Evolutionary conservation across 2,888 invertebrate genomes (phyloP).

Genomic region (Noctua pronuba): DNA sequence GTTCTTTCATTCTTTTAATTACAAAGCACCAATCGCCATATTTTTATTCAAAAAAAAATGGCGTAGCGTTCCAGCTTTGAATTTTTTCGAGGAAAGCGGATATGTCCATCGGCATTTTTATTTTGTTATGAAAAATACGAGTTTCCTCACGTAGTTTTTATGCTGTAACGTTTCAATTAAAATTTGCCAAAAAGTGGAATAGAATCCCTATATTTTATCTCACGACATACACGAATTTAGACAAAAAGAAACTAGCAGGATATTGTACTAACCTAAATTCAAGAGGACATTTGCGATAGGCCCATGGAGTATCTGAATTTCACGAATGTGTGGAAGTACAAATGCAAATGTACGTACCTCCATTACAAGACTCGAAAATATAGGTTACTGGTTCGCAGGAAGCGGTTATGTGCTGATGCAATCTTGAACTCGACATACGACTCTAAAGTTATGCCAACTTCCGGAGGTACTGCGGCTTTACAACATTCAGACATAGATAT

Average conservation of each 20-base stretch:
- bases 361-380: neutral
- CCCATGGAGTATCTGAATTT: neutral
- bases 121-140: neutral
- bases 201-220: neutral
- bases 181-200: neutral
- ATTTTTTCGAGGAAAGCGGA: neutral
- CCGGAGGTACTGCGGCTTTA: neutral
- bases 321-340: neutral
- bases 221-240: neutral
- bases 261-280: neutral
- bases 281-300: neutral
- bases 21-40: constrained; percentile 6
- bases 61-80: neutral
- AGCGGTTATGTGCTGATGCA: constrained; percentile 25
- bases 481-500: neutral
- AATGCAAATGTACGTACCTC: neutral
- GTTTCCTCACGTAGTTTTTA: neutral
- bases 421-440: constrained; percentile 28
- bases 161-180: constrained; percentile 12
- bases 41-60: neutral
- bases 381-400: constrained; percentile 35
- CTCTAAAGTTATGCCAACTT: constrained; percentile 9
- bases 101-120: neutral
- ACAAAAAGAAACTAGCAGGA: neutral
- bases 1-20: constrained; percentile 42